Base-by-base conservation (phyloP, 2,113 vertebrate species). In the Xenus cinereus region DNA sequence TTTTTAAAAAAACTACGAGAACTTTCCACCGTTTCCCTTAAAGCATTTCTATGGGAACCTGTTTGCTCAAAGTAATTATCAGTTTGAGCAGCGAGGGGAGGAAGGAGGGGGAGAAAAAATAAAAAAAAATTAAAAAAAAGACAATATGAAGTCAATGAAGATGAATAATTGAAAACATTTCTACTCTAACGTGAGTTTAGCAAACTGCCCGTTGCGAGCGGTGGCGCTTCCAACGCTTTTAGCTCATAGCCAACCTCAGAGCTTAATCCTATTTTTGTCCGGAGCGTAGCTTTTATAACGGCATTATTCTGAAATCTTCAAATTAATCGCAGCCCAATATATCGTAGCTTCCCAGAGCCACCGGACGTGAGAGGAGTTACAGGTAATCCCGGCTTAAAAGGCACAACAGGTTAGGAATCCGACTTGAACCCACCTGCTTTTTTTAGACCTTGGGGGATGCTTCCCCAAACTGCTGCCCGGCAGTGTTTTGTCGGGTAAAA, bases 201-300 rank as follows among this genome's bases (percentile, higher is more conserved):
- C 80, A 89, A 94, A 95, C 62, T 94, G 84, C 75, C 63, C 10
- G 0, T 89, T 9, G 30, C 2, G 1, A 84, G 64, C 17, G 18
- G 62, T 89, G 87, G 90, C 91, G 94, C 96, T 97, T 97, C 97
- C 95, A 96, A 93, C 89, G 95, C 96, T 97, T 97, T 39, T 76
- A 96, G 96, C 91, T 97, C 96, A 97, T 97, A 90, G 84, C 95
- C 97, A 97, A 92, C 95, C 91, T 97, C 97, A 87, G 95, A 97
- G 96, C 95, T 93, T 97, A 97, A 98, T 97, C 97, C 97, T 96
- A 83, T 97, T 96, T 98, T 98, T 97, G 97, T 97, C 96, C 93
- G 14, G 89, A 93, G 95, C 97, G 97, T 95, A 92, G 97, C 97
- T 97, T 98, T 98, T 97, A 95, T 93, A 97, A 86, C 87, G 93